phyloP scores from a whole-genome alignment of 2,888 invertebrate species.

The Hipparchia sbordonii region DNA sequence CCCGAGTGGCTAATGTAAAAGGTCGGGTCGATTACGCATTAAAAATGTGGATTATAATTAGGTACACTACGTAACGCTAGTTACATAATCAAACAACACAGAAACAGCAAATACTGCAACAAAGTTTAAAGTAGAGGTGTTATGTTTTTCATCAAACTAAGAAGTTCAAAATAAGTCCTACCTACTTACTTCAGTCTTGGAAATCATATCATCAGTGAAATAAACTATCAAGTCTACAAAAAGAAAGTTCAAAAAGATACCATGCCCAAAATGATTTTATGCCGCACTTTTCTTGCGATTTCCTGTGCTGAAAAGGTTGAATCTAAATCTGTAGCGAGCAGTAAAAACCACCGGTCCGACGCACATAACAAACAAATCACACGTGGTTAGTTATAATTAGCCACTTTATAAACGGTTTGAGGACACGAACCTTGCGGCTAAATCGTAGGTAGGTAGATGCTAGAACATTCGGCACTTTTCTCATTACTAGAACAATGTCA shows the following conservation, averaged over 20 bases:
- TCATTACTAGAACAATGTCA: slow-evolving; percentile 1
- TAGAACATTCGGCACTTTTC: background rate
- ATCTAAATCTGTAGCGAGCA: slow-evolving; percentile 14
- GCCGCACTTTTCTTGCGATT: background rate
- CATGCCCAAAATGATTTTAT: background rate
- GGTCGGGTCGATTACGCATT: background rate
- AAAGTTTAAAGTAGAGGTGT: too few relatives aligned
- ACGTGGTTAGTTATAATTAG: slow-evolving; percentile 36
- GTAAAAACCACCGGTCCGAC: slow-evolving; percentile 11
- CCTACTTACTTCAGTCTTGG: too few relatives aligned
- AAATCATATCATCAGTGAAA: too few relatives aligned
- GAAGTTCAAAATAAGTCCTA: too few relatives aligned
- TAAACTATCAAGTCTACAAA: background rate
- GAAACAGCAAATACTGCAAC: background rate
- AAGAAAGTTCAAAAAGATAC: background rate
- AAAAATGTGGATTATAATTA: background rate
- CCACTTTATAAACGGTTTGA: slow-evolving; percentile 32
- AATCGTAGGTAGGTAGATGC: slow-evolving; percentile 55
- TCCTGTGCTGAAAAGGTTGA: slow-evolving; percentile 7
- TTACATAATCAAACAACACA: background rate
- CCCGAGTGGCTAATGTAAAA: background rate
- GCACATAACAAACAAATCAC: slow-evolving; percentile 21
- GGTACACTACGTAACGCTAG: background rate
- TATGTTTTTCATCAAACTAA: too few relatives aligned
- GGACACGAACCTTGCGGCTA: slow-evolving; percentile 58